These are phyloP conservation scores for Pinna nobilis DNA, from an alignment of 1,140 invertebrate species.

Conservation along the genomic window DNA sequence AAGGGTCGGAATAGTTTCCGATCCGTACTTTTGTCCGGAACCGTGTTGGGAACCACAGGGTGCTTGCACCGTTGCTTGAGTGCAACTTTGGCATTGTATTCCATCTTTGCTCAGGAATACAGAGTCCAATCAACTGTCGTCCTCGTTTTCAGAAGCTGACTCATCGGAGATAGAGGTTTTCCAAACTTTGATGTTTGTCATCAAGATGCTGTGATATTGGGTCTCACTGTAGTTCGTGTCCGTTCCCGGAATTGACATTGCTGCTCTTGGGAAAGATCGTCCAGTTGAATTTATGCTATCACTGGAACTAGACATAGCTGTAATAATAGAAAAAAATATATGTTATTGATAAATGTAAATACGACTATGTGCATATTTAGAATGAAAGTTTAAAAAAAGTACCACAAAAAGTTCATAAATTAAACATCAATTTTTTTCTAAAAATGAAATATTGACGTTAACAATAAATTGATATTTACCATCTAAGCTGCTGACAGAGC, in stretches of 20 bases:
- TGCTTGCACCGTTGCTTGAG: too few relatives aligned
- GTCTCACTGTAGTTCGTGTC: neutral
- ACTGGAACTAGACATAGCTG: neutral
- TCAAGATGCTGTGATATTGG: conserved; percentile 2
- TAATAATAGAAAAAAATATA: neutral
- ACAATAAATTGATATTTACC: neutral
- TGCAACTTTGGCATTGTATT: too few relatives aligned
- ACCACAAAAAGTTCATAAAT: neutral
- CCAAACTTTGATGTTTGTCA: conserved; percentile 16
- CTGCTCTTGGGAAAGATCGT: neutral
- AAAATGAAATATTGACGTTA: neutral
- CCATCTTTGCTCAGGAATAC: too few relatives aligned
- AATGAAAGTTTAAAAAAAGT: neutral
- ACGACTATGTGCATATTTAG: too few relatives aligned
- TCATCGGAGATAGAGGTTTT: conserved; percentile 4
- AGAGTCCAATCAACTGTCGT: too few relatives aligned
- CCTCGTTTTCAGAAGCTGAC: neutral
- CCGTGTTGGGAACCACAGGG: too few relatives aligned
- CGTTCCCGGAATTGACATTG: neutral
- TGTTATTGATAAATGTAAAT: neutral
- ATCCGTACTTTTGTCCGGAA: too few relatives aligned
- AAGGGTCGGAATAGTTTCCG: too few relatives aligned
- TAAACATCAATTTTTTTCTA: neutral
- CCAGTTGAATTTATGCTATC: neutral
- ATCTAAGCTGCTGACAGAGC: neutral